A percentile compares a stretch with the other conserved stretches of the same genome.
Conservation (phyloP, 2,888 invertebrate species). For the Lysandra coridon region DNA sequence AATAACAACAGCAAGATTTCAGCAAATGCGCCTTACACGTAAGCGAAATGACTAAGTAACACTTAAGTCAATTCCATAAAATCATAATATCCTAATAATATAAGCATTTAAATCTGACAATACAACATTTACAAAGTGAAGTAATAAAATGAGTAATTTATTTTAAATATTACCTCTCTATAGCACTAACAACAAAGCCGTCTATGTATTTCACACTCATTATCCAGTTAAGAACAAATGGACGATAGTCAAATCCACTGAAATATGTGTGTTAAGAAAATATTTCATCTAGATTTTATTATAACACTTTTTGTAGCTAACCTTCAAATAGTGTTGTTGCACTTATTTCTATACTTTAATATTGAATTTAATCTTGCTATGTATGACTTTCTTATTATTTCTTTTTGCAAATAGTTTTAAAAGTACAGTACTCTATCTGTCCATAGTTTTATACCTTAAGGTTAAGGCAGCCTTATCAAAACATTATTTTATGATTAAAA, state of each 20-base stretch:
- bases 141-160: not conserved
- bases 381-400: no score
- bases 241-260: slow-evolving; percentile 95
- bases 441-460: no score
- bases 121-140: not conserved
- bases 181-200: slow-evolving; percentile 92
- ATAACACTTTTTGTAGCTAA: not conserved
- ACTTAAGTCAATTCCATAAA: no score
- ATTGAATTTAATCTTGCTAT: not conserved
- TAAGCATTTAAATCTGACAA: not conserved
- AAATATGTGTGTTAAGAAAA: slow-evolving; percentile 43
- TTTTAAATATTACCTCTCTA: slow-evolving; percentile 86
- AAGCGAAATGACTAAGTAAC: no score
- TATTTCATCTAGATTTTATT: not conserved
- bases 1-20: no score
- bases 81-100: no score
- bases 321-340: not conserved
- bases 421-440: no score
- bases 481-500: slow-evolving; percentile 53
- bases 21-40: no score
- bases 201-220: slow-evolving; percentile 92
- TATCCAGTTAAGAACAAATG: slow-evolving; percentile 96
- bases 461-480: no score
- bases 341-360: not conserved
- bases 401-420: no score